Conservation (phyloP, 2,113 vertebrate species). For the Erpornis zantholeuca region DNA sequence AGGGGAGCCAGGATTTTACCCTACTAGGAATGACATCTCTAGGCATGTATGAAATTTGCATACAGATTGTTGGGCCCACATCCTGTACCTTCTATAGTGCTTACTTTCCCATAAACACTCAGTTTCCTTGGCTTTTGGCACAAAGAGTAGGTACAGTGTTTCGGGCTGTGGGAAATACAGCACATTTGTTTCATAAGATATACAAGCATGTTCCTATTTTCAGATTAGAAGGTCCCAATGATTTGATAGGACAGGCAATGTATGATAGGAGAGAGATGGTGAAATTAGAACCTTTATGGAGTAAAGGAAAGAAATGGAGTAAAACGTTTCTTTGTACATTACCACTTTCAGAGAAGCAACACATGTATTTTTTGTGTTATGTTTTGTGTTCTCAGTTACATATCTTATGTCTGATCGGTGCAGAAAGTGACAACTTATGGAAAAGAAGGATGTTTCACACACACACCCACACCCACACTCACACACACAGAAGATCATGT, state of each 20-base stretch:
- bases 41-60: constrained; percentile 27
- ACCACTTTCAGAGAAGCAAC: neutral
- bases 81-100: neutral
- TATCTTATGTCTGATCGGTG: neutral
- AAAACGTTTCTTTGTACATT: neutral
- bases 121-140: neutral
- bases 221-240: neutral
- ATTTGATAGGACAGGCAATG: neutral
- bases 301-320: too few relatives aligned
- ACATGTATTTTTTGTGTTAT: accelerated
- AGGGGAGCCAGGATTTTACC: neutral
- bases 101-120: neutral
- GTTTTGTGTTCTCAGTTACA: neutral
- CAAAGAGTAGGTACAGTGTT: neutral
- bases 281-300: neutral
- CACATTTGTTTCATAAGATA: neutral
- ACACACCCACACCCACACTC: too few relatives aligned
- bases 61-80: neutral
- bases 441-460: neutral
- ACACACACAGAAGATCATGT: accelerated
- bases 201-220: neutral
- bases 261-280: neutral
- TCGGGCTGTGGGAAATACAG: neutral
- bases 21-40: neutral
- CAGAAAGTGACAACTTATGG: neutral